A percentile compares a stretch with the other conserved stretches of the same genome.
phyloP scores from a whole-genome alignment of 2,888 invertebrate genomes.

The Lacanobia oleracea region DNA sequence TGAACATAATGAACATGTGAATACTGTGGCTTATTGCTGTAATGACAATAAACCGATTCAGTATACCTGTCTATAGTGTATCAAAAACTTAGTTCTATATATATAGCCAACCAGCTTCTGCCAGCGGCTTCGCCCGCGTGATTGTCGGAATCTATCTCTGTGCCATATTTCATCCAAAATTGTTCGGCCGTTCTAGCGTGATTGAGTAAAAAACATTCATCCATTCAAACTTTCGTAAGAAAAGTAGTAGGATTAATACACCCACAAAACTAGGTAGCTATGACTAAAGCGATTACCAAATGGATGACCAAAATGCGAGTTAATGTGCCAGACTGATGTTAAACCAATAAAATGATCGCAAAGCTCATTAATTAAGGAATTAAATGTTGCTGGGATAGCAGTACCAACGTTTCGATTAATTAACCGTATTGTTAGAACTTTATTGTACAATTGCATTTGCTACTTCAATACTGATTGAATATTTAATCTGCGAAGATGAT shows the following conservation, averaged over 20 bases:
- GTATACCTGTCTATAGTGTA: too few relatives aligned
- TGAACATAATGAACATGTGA: background rate
- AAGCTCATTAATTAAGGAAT: constrained; percentile 48
- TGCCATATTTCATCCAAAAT: too few relatives aligned
- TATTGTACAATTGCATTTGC: constrained; percentile 30
- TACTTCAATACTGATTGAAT: constrained; percentile 23
- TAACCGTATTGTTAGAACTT: constrained; percentile 46
- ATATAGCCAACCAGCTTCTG: too few relatives aligned
- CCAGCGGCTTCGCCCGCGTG: too few relatives aligned
- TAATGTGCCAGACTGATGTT: constrained; percentile 36
- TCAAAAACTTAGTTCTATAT: too few relatives aligned
- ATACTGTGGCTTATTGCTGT: background rate
- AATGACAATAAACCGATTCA: background rate
- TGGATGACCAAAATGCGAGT: constrained; percentile 35
- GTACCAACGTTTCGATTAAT: constrained; percentile 41
- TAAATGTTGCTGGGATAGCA: constrained; percentile 41
- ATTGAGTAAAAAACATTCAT: too few relatives aligned
- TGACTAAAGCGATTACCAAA: constrained; percentile 46
- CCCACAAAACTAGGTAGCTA: background rate
- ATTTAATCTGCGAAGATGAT: constrained; percentile 11
- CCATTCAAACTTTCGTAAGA: too few relatives aligned
- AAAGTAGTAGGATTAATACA: background rate
- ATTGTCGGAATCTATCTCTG: too few relatives aligned
- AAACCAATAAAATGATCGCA: constrained; percentile 51
- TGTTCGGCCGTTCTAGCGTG: too few relatives aligned